Evolutionary conservation across 2,888 invertebrate species (phyloP).

Genomic region (Melanotus villosus): DNA sequence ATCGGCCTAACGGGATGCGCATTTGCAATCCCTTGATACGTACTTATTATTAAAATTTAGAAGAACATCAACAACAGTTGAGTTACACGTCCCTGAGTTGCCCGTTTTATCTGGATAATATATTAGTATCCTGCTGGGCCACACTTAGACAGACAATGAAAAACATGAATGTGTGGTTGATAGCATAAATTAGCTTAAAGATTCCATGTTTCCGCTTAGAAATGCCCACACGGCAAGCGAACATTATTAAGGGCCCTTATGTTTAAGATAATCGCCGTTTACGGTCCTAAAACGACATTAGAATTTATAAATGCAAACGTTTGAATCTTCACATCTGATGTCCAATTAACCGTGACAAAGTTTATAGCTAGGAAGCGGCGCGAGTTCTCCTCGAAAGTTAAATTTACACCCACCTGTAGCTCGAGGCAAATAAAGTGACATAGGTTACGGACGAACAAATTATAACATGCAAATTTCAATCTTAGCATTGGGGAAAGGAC

Average conservation of each 20-base stretch:
- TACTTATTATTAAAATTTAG: slow-evolving; percentile 11
- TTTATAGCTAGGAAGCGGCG: slow-evolving; percentile 41
- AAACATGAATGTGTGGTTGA: slow-evolving; percentile 3
- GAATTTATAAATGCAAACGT: slow-evolving; percentile 15
- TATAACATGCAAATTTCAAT: slow-evolving; percentile 19
- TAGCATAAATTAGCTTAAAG: slow-evolving; percentile 11
- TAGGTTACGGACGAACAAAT: slow-evolving; percentile 31
- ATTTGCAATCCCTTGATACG: background rate
- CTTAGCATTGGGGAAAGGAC: background rate
- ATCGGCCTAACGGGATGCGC: slow-evolving; percentile 18
- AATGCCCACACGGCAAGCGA: background rate
- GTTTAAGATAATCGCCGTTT: background rate
- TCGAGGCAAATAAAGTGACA: slow-evolving; percentile 29
- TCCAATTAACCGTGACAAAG: slow-evolving; percentile 39
- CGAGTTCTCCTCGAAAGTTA: slow-evolving; percentile 26
- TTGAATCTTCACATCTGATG: slow-evolving; percentile 30
- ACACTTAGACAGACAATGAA: slow-evolving; percentile 25
- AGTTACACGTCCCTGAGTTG: slow-evolving; percentile 7
- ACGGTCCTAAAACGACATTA: background rate
- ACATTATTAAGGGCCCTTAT: slow-evolving; percentile 3
- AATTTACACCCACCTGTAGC: slow-evolving; percentile 32
- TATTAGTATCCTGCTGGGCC: slow-evolving; percentile 26
- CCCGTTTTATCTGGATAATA: slow-evolving; percentile 26
- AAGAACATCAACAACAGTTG: slow-evolving; percentile 11
- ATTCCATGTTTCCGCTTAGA: background rate